These are phyloP conservation scores for Colius striatus DNA, from an alignment of 2,113 vertebrate genomes.

Conservation along the genomic window DNA sequence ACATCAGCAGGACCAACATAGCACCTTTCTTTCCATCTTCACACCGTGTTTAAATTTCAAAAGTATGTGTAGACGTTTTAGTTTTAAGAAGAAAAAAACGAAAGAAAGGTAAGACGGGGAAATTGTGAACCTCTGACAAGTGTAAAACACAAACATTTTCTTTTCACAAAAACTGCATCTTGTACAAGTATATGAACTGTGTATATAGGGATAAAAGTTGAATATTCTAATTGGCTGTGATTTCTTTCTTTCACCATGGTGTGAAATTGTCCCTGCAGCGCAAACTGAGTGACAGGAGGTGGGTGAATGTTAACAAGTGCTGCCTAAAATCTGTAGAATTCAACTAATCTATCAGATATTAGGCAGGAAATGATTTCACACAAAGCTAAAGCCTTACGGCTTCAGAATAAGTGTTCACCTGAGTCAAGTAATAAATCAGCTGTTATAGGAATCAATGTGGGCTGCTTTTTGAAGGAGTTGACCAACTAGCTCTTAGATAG, in stretches of 20 bases:
- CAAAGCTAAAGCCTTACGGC: neutral
- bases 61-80: neutral
- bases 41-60: neutral
- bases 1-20: neutral
- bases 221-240: neutral
- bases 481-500: neutral
- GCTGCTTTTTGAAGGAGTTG: neutral
- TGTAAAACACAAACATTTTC: fast-evolving
- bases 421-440: neutral
- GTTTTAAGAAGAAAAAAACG: neutral
- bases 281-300: neutral
- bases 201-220: neutral
- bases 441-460: neutral
- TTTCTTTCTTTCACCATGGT: neutral
- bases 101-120: neutral
- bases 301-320: neutral
- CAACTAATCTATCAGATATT: neutral
- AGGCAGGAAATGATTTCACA: neutral
- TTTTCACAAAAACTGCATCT: neutral
- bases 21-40: neutral
- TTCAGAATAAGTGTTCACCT: neutral
- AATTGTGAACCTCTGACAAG: neutral
- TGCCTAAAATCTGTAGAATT: neutral
- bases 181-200: neutral
- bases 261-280: neutral